Evolutionary conservation across 2,113 vertebrate genomes (phyloP).

Genomic region (Panurus biarmicus): DNA sequence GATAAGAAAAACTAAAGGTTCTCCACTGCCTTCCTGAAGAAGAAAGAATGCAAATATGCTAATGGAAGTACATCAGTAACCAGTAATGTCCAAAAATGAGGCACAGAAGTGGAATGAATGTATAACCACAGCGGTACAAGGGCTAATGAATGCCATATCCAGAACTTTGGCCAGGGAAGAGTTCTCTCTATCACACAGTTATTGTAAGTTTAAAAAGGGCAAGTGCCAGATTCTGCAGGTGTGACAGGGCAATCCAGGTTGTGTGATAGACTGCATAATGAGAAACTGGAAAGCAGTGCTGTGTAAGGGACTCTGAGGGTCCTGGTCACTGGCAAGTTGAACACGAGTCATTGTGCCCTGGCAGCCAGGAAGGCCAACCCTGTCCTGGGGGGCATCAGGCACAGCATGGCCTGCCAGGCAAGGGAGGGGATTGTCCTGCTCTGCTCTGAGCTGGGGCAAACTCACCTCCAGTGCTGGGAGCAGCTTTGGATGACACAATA

Average conservation of each 20-base stretch:
- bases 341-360: background rate
- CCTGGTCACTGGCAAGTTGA: accelerated
- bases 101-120: background rate
- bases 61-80: background rate
- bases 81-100: background rate
- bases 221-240: background rate
- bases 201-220: background rate
- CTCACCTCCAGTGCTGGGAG: background rate
- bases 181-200: background rate
- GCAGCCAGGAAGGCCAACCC: accelerated
- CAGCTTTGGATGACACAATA: accelerated
- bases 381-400: background rate
- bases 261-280: background rate
- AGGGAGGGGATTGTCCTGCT: background rate
- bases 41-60: background rate
- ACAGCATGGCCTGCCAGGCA: accelerated
- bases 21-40: conserved; percentile 76
- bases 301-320: accelerated
- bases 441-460: accelerated
- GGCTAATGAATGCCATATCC: background rate
- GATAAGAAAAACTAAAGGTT: conserved; percentile 72
- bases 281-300: accelerated
- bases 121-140: background rate
- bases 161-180: background rate
- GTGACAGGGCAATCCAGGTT: background rate